phyloP scores from a whole-genome alignment of 1,140 invertebrate species.

The Popillia japonica region DNA sequence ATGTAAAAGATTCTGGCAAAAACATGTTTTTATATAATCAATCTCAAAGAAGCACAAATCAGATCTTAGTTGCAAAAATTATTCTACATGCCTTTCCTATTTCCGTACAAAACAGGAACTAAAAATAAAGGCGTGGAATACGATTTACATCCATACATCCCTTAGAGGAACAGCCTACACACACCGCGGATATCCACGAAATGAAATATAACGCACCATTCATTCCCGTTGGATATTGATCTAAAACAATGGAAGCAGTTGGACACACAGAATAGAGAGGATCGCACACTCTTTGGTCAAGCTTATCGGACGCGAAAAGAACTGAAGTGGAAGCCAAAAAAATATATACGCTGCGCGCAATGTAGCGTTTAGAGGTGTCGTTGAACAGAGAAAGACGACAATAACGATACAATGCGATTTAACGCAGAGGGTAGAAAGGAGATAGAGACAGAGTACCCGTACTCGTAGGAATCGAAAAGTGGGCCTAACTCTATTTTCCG shows the following conservation, averaged over 20 bases:
- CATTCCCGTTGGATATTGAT: conserved; percentile 48
- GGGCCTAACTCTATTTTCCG: not conserved
- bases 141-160: not conserved
- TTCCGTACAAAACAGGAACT: not conserved
- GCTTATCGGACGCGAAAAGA: conserved; percentile 19
- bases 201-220: conserved; percentile 23
- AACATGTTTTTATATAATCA: not conserved
- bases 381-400: not conserved
- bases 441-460: conserved; percentile 51
- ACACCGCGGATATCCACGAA: conserved; percentile 10
- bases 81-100: not conserved
- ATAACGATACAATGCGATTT: not conserved
- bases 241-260: conserved; percentile 54
- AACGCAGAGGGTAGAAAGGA: not conserved
- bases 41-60: not conserved
- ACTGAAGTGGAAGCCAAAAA: not conserved
- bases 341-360: not conserved
- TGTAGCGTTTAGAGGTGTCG: no score
- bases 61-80: not conserved
- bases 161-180: not conserved
- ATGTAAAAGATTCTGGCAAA: not conserved
- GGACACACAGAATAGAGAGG: conserved; percentile 40
- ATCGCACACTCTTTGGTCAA: conserved; percentile 21
- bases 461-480: conserved; percentile 41
- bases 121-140: not conserved